Evolutionary conservation across 2,797 vertebrate genomes (phyloP).

Genomic region (Anniella stebbinsi): DNA sequence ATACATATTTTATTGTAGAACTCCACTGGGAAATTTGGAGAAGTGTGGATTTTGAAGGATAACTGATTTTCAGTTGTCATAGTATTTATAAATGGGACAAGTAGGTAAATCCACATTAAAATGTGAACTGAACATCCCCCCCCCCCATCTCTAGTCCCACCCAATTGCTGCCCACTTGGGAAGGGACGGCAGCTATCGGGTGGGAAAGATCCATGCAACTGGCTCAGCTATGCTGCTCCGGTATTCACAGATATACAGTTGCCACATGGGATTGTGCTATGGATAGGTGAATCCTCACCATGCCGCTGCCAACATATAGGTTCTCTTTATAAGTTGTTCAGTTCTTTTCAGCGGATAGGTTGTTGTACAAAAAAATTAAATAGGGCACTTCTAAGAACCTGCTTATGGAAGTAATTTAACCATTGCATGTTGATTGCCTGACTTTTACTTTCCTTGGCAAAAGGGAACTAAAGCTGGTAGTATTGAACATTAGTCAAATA

Average conservation of each 20-base stretch:
- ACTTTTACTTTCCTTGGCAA: neutral
- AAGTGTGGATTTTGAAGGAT: too few relatives aligned
- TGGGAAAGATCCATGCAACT: neutral
- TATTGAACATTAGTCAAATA: too few relatives aligned
- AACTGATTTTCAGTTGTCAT: too few relatives aligned
- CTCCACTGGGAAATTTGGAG: too few relatives aligned
- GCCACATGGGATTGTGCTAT: neutral
- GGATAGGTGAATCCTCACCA: too few relatives aligned
- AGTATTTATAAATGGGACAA: too few relatives aligned
- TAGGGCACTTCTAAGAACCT: neutral
- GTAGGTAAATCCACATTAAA: too few relatives aligned
- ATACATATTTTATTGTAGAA: too few relatives aligned
- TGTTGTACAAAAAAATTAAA: neutral
- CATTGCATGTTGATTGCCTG: neutral
- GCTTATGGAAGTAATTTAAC: neutral
- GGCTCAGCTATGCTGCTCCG: neutral
- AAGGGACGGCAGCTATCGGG: neutral
- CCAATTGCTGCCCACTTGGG: fast-evolving
- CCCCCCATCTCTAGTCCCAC: neutral
- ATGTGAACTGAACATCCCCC: too few relatives aligned
- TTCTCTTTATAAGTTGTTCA: neutral
- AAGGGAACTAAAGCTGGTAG: neutral
- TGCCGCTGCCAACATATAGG: too few relatives aligned
- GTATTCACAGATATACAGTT: neutral
- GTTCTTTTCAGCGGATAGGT: neutral